Evolutionary conservation across 1,140 invertebrate species (phyloP), one percentile per base, ranked within the genome.

Genomic region (Sitophilus oryzae): DNA sequence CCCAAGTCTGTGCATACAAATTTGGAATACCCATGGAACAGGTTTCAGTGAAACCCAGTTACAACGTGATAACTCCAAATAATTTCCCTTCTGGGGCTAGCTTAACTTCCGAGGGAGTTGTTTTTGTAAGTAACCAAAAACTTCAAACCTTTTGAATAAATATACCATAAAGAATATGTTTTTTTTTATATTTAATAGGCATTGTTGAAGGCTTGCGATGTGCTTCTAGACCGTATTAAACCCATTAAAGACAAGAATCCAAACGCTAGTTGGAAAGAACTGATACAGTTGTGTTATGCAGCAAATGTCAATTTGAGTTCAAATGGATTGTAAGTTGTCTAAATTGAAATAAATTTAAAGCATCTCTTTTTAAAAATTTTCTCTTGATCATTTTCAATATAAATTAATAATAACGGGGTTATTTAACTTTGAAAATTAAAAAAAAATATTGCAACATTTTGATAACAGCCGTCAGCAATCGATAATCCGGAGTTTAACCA

Each of bases 1-100:
- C 80, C 21, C 89, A 92, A 79, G 81, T 85, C 2, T 83, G 79
- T 56, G 88, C 86, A 2, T 78, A 84, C 60, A 78, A 76, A 20
- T 69, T 92, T 1, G 82, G 81, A 1, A 83, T 91, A 51, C 77
- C 83, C 25, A 56, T 91, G 50, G 77, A 82, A 1, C 76, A 81
- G 69, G 72, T 92, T 1, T 77, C 67, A 23, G 76, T 92, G 0
- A 86, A 88, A 68, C 79, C 86, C 11, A 81, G 74, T 15, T 79
- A 78, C 36, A 82, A 71, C 66, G 69, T 86, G 15, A 78, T 77
- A 41, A 72, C 81, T 18, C 78, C 83, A 1, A 88, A 88, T 66
- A 71, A 74, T 48, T 65, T 65, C 16, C 70, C 76, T 1, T 83
- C 85, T 37, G 87, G 84, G 10, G 86, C 79, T 1, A 85, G 84